Evolutionary conservation across 2,797 vertebrate species (phyloP).

Genomic region (Scolopax bukidnonensis): DNA sequence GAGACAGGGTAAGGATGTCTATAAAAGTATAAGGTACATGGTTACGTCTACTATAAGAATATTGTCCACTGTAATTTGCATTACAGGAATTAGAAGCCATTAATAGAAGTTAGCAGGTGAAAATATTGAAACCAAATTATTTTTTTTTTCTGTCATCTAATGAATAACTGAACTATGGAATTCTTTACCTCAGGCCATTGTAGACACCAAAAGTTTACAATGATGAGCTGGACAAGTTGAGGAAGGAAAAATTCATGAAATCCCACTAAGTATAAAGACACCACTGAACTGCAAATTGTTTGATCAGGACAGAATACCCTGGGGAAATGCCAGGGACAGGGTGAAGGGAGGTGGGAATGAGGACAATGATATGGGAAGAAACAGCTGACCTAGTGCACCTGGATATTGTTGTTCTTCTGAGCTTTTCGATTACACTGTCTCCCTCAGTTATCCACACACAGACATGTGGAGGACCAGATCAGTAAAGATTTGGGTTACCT

Average conservation of each 20-base stretch:
- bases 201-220: not conserved
- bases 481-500: not conserved
- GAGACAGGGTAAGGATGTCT: not conserved
- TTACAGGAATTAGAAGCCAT: not conserved
- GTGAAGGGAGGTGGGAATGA: not conserved
- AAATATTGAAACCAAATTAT: rapidly evolving
- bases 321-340: not conserved
- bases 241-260: not conserved
- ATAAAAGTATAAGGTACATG: not conserved
- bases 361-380: not conserved
- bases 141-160: not conserved
- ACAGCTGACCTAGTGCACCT: not conserved
- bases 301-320: not conserved
- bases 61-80: not conserved
- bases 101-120: not conserved
- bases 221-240: not conserved
- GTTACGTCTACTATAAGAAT: not conserved
- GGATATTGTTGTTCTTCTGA: not conserved
- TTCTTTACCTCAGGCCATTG: not conserved
- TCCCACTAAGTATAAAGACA: not conserved
- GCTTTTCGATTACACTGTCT: not conserved
- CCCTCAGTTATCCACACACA: not conserved
- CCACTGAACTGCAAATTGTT: not conserved
- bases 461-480: not conserved
- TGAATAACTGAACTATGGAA: not conserved